These are phyloP conservation scores for Ypsolopha sequella DNA, from an alignment of 2,888 invertebrate species.

Conservation along the genomic window DNA sequence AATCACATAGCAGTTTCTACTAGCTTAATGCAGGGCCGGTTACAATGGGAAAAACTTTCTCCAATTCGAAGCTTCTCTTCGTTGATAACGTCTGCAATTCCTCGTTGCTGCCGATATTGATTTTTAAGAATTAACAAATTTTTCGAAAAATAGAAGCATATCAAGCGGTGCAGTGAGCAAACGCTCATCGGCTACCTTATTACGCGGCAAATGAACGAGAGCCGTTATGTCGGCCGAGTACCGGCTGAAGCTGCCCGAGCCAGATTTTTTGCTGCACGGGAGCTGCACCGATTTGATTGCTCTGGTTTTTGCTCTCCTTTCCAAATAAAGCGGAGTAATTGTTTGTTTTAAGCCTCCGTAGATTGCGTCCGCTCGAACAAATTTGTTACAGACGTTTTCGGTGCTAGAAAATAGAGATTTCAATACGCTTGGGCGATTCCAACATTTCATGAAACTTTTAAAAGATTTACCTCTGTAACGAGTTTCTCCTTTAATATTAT, in stretches of 20 bases:
- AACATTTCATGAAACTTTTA: slow-evolving; percentile 20
- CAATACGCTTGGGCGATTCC: slow-evolving; percentile 43
- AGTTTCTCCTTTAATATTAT: slow-evolving; percentile 14
- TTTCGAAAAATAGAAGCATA: slow-evolving; percentile 14
- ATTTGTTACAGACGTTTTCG: slow-evolving; percentile 59
- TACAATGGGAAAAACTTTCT: not conserved
- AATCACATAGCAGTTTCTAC: slow-evolving; percentile 1
- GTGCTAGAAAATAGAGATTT: slow-evolving; percentile 56
- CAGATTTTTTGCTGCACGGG: slow-evolving; percentile 57
- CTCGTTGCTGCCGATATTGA: slow-evolving; percentile 4
- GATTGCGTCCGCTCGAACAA: slow-evolving; percentile 57
- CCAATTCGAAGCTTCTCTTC: not conserved
- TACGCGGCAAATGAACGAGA: slow-evolving; percentile 24
- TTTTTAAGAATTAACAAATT: slow-evolving; percentile 18
- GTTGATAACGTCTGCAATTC: not conserved
- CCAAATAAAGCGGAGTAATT: slow-evolving; percentile 67
- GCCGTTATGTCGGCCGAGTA: slow-evolving; percentile 34
- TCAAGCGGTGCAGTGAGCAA: slow-evolving; percentile 14
- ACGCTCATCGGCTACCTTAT: slow-evolving; percentile 43
- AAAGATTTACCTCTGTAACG: slow-evolving; percentile 10
- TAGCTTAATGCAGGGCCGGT: not conserved
- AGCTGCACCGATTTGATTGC: slow-evolving; percentile 66
- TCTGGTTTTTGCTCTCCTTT: slow-evolving; percentile 59
- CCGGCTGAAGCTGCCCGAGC: slow-evolving; percentile 23
- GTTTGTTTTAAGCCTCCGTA: slow-evolving; percentile 64